These are phyloP conservation scores for Myrmecobius fasciatus DNA, from an alignment of 2,113 vertebrate species.

Conservation along the genomic window DNA sequence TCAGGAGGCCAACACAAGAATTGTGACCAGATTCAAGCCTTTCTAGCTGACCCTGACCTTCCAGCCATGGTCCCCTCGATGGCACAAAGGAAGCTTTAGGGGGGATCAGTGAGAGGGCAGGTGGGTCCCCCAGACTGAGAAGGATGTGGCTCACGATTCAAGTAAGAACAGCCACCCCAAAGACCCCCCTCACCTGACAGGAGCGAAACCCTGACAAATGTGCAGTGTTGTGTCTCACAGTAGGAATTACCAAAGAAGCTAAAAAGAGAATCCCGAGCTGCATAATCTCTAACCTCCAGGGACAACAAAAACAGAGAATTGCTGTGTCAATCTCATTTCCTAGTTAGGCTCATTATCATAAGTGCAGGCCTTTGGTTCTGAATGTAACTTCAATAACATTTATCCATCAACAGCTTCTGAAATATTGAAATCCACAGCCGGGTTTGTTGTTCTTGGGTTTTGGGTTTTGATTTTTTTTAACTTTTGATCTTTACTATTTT, in stretches of 20 bases:
- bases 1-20: neutral
- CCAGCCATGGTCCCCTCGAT: neutral
- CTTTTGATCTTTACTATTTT: conserved; percentile 86
- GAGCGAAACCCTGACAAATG: conserved; percentile 84
- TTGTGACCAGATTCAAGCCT: neutral
- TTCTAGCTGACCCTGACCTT: neutral
- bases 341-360: conserved; percentile 85
- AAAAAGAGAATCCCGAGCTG: conserved; percentile 85
- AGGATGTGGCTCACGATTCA: conserved; percentile 41
- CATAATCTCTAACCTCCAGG: conserved; percentile 87
- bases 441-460: conserved; percentile 73
- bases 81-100: neutral
- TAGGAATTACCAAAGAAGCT: conserved; percentile 86
- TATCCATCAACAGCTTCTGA: conserved; percentile 81
- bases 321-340: conserved; percentile 87
- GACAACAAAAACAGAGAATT: conserved; percentile 84
- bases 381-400: conserved; percentile 82
- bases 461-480: conserved; percentile 76
- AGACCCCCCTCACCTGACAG: conserved; percentile 79
- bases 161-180: conserved; percentile 71
- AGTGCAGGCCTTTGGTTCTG: conserved; percentile 79
- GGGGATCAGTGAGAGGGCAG: conserved; percentile 22
- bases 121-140: neutral
- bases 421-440: conserved; percentile 82
- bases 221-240: conserved; percentile 83